Conservation (phyloP, 1,140 invertebrate genomes). For the Nasonia giraulti region DNA sequence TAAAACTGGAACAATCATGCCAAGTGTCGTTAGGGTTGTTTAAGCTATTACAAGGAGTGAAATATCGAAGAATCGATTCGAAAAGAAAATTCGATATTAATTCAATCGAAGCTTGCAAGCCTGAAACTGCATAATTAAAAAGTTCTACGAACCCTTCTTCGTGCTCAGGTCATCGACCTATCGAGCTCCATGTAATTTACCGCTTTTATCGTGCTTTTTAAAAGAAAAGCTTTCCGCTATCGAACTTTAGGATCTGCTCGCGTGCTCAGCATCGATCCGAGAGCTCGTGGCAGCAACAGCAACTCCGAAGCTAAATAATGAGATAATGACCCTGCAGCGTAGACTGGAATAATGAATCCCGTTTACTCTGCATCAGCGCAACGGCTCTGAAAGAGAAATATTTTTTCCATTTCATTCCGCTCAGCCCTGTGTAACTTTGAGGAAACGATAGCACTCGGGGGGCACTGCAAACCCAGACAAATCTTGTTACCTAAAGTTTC, state of each 20-base stretch:
- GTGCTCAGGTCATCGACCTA: not conserved
- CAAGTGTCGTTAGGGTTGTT: not conserved
- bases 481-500: not conserved
- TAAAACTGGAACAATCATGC: not conserved
- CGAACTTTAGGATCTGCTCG: conserved; percentile 2
- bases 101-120: not conserved
- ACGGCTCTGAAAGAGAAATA: not conserved
- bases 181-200: not conserved
- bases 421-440: not conserved
- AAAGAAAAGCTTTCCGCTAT: conserved; percentile 8
- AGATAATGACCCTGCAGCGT: not conserved
- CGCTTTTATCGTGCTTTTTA: not conserved
- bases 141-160: not conserved
- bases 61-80: too few species aligned
- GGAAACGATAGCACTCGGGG: not conserved
- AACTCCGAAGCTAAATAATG: not conserved
- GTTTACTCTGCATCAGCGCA: not conserved
- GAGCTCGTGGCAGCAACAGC: not conserved
- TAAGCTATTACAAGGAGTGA: not conserved
- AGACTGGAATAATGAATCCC: not conserved
- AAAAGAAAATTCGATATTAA: too few species aligned
- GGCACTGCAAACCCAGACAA: not conserved
- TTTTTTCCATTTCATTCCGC: not conserved
- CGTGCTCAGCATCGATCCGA: not conserved
- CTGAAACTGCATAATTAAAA: not conserved